phyloP scores from a whole-genome alignment of 92 coral and sea anemone genomes.

The Porites cylindrica region DNA sequence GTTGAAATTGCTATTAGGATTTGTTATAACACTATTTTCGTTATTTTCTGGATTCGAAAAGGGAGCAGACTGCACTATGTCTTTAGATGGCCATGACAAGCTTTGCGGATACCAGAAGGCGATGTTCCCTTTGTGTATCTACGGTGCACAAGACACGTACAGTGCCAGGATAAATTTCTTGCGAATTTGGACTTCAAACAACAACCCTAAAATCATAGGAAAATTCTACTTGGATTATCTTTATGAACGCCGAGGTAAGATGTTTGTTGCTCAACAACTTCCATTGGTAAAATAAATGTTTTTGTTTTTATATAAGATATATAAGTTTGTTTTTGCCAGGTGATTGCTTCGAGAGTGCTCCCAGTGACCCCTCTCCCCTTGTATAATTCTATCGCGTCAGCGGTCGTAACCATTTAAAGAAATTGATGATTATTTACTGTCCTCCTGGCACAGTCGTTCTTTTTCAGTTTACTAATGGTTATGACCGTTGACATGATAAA shows the following conservation, averaged over 20 bases:
- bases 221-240: conserved; percentile 76
- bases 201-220: conserved; percentile 66
- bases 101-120: conserved; percentile 82
- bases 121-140: conserved; percentile 76
- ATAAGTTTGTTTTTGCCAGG: not conserved
- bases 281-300: not conserved
- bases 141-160: conserved; percentile 71
- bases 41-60: not conserved
- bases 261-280: not conserved
- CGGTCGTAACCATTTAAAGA: no score
- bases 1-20: no score
- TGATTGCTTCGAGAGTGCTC: not conserved
- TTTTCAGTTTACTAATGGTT: no score
- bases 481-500: no score
- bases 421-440: no score
- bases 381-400: no score
- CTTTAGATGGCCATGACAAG: conserved; percentile 80
- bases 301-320: not conserved
- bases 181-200: conserved; percentile 77
- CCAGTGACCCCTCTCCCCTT: no score
- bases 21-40: no score
- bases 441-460: no score
- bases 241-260: conserved; percentile 60
- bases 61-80: conserved; percentile 70
- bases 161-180: conserved; percentile 71